Base-by-base conservation (phyloP, 2,113 vertebrate species). In the Bagarius yarrelli region DNA sequence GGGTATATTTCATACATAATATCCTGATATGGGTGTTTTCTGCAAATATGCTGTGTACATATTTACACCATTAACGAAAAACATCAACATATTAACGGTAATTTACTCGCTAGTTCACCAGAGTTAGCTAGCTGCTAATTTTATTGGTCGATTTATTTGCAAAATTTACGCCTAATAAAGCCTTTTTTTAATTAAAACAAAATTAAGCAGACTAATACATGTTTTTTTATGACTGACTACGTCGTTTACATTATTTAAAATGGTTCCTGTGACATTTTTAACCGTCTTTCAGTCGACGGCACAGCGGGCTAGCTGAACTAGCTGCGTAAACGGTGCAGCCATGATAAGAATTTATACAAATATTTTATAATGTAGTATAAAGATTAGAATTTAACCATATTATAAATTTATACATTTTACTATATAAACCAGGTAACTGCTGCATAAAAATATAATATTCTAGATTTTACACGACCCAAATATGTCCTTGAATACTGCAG, bases 41-140 rank as follows among this genome's bases (percentile, higher is more conserved):
- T 55, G 25, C 5, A 36, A 34, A 16, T 21, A 56, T 55, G 15
- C 18, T 55, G 0, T 4, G 52, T 55, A 13, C 21, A 73, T 21
- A 5, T 32, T 53, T 53, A 53, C 30, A 56, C 30, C 52, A 32
- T 53, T 73, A 53, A 53, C 21, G 11, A 34, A 57, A n/a, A n/a
- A n/a, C n/a, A n/a, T 36, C 23, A 56, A 74, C 30, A 34, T 34
- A 8, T 0, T 14, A 9, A 36, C 30, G 23, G 9, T 25, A 44
- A 11, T 19, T 53, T 4, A 21, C 27, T 32, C 19, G 50, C 50
- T 73, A 50, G 13, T 71, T 50, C 23, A 3, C 36, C 66, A 44
- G 21, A 50, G 71, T 4, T 55, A 55, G 50, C 52, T 56, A 74
- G 71, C 70, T 4, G 47, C 69, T 72, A 72, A 72, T 72, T 47